Base-by-base conservation (phyloP, 2,797 vertebrate genomes). In the Pachyuromys duprasi region DNA sequence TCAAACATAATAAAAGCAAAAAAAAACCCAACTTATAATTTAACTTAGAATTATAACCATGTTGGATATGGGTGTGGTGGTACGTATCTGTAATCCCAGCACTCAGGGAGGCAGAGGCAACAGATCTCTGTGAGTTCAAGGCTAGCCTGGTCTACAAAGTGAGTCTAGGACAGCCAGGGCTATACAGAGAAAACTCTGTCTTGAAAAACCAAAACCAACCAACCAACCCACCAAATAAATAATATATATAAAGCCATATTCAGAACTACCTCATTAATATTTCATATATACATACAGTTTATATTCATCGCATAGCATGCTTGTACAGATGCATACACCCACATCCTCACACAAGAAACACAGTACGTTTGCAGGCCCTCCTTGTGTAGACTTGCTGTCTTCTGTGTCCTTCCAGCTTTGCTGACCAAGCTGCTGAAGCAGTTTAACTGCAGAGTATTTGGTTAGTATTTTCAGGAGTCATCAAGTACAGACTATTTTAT, bases 11-110 rank as follows among this genome's bases (percentile, higher is more conserved):
- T 31, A 39, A 82, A 82, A 26, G 36, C 26, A 31, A 45, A 42
- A 81, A 39, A 18, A 42, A 82, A 9, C 2, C 94, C n/a, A 36
- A 24, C 45, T 96, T 90, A 8, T 91, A 49, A 95, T 93, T 94
- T 45, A 84, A 90, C 42, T 82, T 93, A 92, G 95, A 92, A 76
- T 80, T 92, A 12, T 49, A 94, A 26, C 31, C 26, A 80, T 45
- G 83, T 9, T 78, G 24, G 49, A 49, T 8, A 49, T 2, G 49
- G 49, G 11, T 49, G 49, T 11, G 11, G 45, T 49, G 49, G 49
- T 49, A 11, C 49, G 11, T 49, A 11, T 49, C 49, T 49, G 49
- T 49, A 11, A 49, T 49, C 49, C 9, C 49, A 49, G 45, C 8
- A 49, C 49, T 49, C 8, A 49, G 49, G 49, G 45, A 45, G 45